Evolutionary conservation across 2,113 vertebrate genomes (phyloP), one percentile per base, ranked within the genome.

Genomic region (Epinephelus fuscoguttatus): DNA sequence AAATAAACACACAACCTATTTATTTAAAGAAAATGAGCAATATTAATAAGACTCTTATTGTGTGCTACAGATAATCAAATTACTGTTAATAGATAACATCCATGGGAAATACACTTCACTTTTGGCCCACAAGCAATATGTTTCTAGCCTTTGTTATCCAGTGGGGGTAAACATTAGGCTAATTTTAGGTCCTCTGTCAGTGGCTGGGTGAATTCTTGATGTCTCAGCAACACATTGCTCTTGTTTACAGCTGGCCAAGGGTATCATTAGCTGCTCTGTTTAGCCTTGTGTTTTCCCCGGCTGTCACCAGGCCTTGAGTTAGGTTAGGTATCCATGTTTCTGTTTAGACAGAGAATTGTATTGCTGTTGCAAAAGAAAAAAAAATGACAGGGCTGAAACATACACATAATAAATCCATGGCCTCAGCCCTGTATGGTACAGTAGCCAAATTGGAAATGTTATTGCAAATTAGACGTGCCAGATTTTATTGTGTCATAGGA

Each of bases 191-290:
- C 60, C 67, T 88, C 75, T 93, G 89, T 85, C 88, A 84, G 70
- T 78, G 85, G 79, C 84, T 75, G 85, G 78, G 89, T 86, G 82
- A 90, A 93, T 94, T 94, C 88, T 89, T 90, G 84, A 94, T 87
- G 90, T 86, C 93, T 94, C 90, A 87, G 93, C 91, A 88, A 91
- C 91, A 93, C 81, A 82, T 88, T 88, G 75, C 86, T 88, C 92
- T 91, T 92, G 93, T 95, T 94, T 94, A 94, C 91, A 84, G 90
- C 88, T 72, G 81, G 88, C 84, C 84, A 86, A 82, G 93, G 88
- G 78, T 95, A 92, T 95, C 94, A 94, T 95, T 95, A 94, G 88
- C 82, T 75, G 62, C 88, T 91, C 80, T 87, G 77, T 93, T 91
- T 90, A 86, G 89, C 81, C 75, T 50, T 84, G 90, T 94, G 85